A percentile compares a stretch with the other conserved stretches of the same genome.
Evolutionary conservation across 1,140 invertebrate genomes (phyloP).

Genomic region (Telenomus remus): DNA sequence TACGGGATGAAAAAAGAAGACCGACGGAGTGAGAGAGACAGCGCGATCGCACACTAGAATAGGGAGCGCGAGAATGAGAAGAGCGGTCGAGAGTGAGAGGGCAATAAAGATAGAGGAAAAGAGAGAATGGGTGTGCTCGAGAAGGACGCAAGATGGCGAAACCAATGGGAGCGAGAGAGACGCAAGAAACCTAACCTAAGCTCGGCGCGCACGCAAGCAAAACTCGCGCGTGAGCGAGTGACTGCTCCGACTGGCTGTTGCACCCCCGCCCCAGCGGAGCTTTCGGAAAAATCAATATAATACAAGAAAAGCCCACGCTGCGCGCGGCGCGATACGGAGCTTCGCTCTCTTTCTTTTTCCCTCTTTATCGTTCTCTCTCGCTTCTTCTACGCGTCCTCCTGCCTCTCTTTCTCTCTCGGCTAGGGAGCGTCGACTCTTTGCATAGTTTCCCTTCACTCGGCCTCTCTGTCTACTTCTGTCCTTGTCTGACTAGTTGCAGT

Average conservation of each 20-base stretch:
- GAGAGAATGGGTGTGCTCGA: constrained; percentile 29
- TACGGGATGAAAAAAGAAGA: constrained; percentile 20
- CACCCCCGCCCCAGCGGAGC: constrained; percentile 60
- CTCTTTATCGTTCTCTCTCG: constrained; percentile 15
- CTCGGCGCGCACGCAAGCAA: constrained; percentile 45
- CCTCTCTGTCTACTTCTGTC: constrained; percentile 12
- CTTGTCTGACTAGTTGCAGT: constrained; percentile 12
- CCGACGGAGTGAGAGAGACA: not conserved
- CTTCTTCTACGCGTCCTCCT: constrained; percentile 6
- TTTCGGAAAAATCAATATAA: constrained; percentile 76
- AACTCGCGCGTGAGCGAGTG: constrained; percentile 66
- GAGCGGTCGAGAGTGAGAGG: constrained; percentile 15
- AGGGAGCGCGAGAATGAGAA: constrained; percentile 14
- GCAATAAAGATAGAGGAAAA: constrained; percentile 19
- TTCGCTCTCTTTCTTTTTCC: constrained; percentile 40
- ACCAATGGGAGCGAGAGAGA: not conserved
- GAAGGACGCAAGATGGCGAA: not conserved
- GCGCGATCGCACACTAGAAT: not conserved
- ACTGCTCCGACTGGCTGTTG: constrained; percentile 60
- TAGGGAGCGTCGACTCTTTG: constrained; percentile 49
- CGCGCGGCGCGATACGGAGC: constrained; percentile 62
- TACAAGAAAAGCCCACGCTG: constrained; percentile 74
- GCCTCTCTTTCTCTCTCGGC: constrained; percentile 41
- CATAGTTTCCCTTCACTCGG: constrained; percentile 43
- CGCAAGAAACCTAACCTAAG: constrained; percentile 37